These are phyloP conservation scores for Callyntrura sp. DNA, from an alignment of 2,888 invertebrate genomes.

Conservation along the genomic window DNA sequence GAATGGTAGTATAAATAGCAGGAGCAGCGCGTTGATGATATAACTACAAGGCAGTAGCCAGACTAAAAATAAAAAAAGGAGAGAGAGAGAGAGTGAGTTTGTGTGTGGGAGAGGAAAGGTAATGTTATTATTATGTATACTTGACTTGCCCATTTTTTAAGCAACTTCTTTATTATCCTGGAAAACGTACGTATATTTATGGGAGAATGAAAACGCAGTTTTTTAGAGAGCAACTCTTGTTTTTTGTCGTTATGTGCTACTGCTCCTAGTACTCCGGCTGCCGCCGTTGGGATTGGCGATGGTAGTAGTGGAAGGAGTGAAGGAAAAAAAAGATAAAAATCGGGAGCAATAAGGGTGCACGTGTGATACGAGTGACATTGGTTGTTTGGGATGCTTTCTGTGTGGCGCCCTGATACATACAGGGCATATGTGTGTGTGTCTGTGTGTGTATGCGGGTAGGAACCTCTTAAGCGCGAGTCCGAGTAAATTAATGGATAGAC, in stretches of 20 bases:
- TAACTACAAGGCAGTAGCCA: conserved; percentile 12
- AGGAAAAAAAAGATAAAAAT: conserved; percentile 19
- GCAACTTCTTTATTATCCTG: conserved; percentile 34
- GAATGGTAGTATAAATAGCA: neutral
- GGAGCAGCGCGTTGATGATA: conserved; percentile 2
- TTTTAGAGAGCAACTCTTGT: too few species aligned
- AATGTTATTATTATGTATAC: neutral
- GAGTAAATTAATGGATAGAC: conserved; percentile 62
- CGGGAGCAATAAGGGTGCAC: neutral
- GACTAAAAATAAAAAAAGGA: neutral
- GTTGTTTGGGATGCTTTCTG: neutral
- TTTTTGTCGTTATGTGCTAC: too few species aligned
- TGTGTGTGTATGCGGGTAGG: too few species aligned
- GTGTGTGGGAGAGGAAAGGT: neutral
- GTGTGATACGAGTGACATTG: neutral
- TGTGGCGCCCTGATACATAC: neutral
- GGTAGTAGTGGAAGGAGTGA: neutral
- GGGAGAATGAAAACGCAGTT: neutral
- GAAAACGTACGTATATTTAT: neutral
- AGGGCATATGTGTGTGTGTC: too few species aligned
- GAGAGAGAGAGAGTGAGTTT: neutral
- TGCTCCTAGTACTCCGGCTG: neutral
- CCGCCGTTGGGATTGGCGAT: too few species aligned
- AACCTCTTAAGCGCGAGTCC: too few species aligned
- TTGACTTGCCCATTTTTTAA: conserved; percentile 38